Base-by-base conservation (phyloP, 2,797 vertebrate genomes). In the Danio aesculapii region DNA sequence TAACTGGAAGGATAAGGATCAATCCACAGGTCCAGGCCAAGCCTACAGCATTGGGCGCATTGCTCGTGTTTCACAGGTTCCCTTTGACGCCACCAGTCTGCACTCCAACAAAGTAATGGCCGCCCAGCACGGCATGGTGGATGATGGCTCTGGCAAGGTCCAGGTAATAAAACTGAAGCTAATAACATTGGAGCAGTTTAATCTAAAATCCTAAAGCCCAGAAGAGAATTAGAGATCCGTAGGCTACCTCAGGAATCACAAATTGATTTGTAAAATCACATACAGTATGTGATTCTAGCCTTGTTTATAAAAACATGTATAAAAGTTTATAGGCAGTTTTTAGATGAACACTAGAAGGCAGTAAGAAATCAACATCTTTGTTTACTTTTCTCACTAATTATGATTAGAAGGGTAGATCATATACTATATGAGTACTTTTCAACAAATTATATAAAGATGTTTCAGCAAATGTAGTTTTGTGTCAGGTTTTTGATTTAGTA, bases 111-210 rank as follows among this genome's bases (percentile, higher is more conserved):
- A 68, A 0, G 0, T 8, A 50, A 95, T 95, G 94, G 93, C 94
- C 0, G 94, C 94, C 16, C 94, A 95, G 69, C 90, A 95, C 0
- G 84, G 87, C 49, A 93, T 95, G 94, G 91, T 93, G 84, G 94
- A 95, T 3, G 88, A 95, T 3, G 94, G 94, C 52, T 91, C 93
- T 0, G 94, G 94, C 4, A 87, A 87, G 46, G 85, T 93, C 19
- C 17, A 94, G 93, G 94, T 94, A 83, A 13, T 59, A 13, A 62
- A 13, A 7, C 30, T 19, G 3, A 9, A 7, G 11, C 19, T 39
- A 39, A 16, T 41, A 90, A 83, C 17, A n/a, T 9, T 14, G 41
- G 7, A 46, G 2, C 70, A n/a, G 12, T 30, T 30, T 30, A 30
- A 30, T 30, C 30, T 30, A 30, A 30, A 30, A 3, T 50, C 62